Conservation (phyloP, 1,140 invertebrate species). For the Anastrepha ludens region DNA sequence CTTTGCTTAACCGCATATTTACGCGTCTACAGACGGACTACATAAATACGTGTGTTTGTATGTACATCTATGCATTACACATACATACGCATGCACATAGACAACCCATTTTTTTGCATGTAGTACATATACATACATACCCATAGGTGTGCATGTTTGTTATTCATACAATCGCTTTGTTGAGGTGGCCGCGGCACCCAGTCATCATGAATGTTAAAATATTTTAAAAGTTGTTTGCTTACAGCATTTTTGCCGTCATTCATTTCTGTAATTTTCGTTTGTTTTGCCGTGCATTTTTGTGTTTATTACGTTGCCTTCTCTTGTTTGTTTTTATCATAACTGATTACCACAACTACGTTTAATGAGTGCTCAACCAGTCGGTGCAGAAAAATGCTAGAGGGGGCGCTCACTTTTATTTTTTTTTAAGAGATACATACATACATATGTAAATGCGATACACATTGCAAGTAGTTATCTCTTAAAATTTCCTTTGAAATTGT, state of each 20-base stretch:
- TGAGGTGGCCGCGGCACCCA: not conserved
- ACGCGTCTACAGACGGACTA: not conserved
- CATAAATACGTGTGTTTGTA: not conserved
- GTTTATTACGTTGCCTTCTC: not conserved
- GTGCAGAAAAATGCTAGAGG: no score
- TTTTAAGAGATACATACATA: not conserved
- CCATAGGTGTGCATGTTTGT: not conserved
- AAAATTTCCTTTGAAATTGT: no score
- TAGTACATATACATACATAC: not conserved
- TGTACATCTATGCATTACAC: not conserved
- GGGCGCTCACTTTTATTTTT: no score
- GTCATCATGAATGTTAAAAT: constrained; percentile 17
- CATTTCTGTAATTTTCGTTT: constrained; percentile 17
- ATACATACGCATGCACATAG: not conserved
- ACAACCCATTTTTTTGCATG: not conserved
- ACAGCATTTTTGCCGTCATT: not conserved
- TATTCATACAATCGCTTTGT: not conserved
- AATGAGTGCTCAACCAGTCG: no score
- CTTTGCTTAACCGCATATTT: not conserved
- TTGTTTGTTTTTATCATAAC: not conserved
- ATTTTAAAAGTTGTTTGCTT: constrained; percentile 13
- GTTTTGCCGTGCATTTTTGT: not conserved
- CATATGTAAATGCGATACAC: not conserved
- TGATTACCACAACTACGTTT: not conserved
- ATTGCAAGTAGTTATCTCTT: no score